A percentile compares a stretch with the other conserved stretches of the same genome.
Conservation (phyloP, 1,140 invertebrate genomes). For the Drosophila parabipectinata region DNA sequence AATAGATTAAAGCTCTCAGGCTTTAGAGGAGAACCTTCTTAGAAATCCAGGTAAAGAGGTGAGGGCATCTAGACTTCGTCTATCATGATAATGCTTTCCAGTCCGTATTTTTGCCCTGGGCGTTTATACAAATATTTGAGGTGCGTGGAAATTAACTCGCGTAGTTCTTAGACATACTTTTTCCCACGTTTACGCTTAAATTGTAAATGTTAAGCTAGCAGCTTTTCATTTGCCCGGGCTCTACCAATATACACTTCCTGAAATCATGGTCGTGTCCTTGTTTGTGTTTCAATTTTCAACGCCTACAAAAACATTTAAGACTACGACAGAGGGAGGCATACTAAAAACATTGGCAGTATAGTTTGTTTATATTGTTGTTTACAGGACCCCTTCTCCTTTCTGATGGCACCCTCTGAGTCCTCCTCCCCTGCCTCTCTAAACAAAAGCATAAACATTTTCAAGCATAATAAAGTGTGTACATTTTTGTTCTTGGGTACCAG, state of each 20-base stretch:
- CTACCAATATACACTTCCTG: constrained; percentile 8
- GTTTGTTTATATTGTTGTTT: constrained; percentile 59
- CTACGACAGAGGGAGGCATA: constrained; percentile 24
- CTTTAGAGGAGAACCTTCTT: no score
- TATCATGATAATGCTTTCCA: not conserved
- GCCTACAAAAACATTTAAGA: constrained; percentile 62
- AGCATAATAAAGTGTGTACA: constrained; percentile 73
- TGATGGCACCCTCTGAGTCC: not conserved
- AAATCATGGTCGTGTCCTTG: constrained; percentile 47
- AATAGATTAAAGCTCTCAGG: no score
- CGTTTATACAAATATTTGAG: constrained; percentile 67
- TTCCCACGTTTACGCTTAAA: constrained; percentile 74
- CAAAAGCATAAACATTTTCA: constrained; percentile 70
- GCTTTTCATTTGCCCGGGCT: constrained; percentile 19
- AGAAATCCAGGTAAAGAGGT: not conserved
- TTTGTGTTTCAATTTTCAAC: constrained; percentile 78
- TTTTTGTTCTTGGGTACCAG: constrained; percentile 58
- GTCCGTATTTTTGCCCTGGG: constrained; percentile 25
- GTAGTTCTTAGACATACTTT: constrained; percentile 57
- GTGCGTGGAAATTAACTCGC: constrained; percentile 75
- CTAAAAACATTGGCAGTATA: constrained; percentile 35
- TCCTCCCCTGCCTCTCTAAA: not conserved
- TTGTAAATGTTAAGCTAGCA: constrained; percentile 62
- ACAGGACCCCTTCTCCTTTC: constrained; percentile 4
- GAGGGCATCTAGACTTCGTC: not conserved